phyloP scores from a whole-genome alignment of 2,113 vertebrate genomes.

The Callaeas wilsoni region DNA sequence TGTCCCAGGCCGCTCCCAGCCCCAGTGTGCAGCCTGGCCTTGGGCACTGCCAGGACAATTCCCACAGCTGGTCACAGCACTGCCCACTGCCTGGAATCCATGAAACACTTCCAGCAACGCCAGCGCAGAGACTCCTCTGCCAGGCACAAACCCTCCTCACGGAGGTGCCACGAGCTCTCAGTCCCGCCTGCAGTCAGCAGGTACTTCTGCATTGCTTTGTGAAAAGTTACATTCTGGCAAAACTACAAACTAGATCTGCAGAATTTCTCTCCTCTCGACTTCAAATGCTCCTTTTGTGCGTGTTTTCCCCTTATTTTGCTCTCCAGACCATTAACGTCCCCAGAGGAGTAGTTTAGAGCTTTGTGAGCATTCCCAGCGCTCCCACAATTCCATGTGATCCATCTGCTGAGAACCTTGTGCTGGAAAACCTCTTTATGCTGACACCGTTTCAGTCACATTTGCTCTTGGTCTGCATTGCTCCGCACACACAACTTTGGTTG shows the following conservation, averaged over 20 bases:
- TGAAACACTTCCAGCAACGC: fast-evolving
- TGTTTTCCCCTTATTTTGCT: not conserved
- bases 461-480: not conserved
- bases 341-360: fast-evolving
- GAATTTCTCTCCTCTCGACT: not conserved
- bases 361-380: not conserved
- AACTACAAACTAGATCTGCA: not conserved
- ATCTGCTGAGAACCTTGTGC: fast-evolving
- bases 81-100: not conserved
- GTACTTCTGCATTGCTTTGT: fast-evolving
- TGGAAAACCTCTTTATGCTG: not conserved
- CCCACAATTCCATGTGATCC: not conserved
- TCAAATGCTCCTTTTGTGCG: not conserved
- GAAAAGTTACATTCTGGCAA: not conserved
- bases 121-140: not conserved
- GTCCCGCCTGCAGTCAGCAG: fast-evolving
- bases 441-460: fast-evolving
- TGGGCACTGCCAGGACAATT: not conserved
- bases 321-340: not conserved
- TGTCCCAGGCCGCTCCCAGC: no score
- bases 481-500: not conserved
- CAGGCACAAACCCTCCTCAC: not conserved
- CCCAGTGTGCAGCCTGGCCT: not conserved
- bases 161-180: not conserved
- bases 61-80: fast-evolving